A percentile compares a stretch with the other conserved stretches of the same genome.
phyloP scores from a whole-genome alignment of 2,888 invertebrate species.

The Lycia hirtaria region DNA sequence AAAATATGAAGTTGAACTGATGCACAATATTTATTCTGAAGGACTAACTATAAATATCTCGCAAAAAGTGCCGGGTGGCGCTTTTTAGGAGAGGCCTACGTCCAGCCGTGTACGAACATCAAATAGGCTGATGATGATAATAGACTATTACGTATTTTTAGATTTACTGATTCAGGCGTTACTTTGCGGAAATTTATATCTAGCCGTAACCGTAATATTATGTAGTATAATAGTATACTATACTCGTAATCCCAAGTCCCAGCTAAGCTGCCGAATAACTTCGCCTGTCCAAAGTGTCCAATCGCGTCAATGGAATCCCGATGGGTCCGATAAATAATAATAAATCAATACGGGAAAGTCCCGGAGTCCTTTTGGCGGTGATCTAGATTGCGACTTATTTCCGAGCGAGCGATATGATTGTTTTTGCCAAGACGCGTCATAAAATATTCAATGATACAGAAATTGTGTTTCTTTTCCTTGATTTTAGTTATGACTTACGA shows the following conservation, averaged over 20 bases:
- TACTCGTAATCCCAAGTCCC: neutral
- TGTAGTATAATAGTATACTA: too few relatives aligned
- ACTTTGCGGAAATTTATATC: too few relatives aligned
- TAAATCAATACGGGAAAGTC: conserved; percentile 22
- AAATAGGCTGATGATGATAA: too few relatives aligned
- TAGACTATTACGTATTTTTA: too few relatives aligned
- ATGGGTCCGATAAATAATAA: conserved; percentile 30
- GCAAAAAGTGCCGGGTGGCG: too few relatives aligned
- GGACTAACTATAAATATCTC: too few relatives aligned
- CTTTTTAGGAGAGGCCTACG: too few relatives aligned
- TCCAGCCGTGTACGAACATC: too few relatives aligned
- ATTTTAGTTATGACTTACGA: neutral
- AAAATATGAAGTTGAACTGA: too few relatives aligned
- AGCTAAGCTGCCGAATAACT: conserved; percentile 1
- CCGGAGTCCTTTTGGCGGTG: conserved; percentile 4
- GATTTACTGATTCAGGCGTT: too few relatives aligned
- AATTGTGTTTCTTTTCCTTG: neutral
- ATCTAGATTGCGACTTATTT: conserved; percentile 16
- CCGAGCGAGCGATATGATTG: conserved; percentile 17
- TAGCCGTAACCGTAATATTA: too few relatives aligned
- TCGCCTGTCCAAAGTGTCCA: neutral
- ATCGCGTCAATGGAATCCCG: conserved; percentile 20
- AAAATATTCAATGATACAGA: conserved; percentile 14
- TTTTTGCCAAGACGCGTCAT: conserved; percentile 18
- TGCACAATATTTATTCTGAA: too few relatives aligned